phyloP scores from a whole-genome alignment of 2,888 invertebrate genomes.

The Halictus quadricinctus region DNA sequence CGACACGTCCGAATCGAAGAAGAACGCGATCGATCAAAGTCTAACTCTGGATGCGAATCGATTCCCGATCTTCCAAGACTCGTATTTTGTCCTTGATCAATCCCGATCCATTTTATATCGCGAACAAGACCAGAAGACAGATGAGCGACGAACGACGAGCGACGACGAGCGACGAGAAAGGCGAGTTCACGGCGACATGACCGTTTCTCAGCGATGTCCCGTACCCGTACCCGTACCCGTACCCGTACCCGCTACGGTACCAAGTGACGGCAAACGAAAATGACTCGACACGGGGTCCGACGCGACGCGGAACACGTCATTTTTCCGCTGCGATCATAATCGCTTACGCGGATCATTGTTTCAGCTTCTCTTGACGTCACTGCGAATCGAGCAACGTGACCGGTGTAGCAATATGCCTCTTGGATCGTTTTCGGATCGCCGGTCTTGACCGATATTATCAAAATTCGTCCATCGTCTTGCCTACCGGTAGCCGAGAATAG shows the following conservation, averaged over 20 bases:
- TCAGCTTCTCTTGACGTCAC: background rate
- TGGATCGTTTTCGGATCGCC: background rate
- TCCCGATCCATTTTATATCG: background rate
- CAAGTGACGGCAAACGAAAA: background rate
- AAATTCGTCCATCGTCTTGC: background rate
- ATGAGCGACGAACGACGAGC: background rate
- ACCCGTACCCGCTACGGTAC: background rate
- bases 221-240: no score
- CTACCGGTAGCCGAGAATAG: background rate
- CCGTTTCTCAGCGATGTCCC: background rate
- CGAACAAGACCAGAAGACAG: background rate
- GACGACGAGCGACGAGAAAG: no score
- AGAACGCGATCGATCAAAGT: background rate
- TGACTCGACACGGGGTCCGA: background rate
- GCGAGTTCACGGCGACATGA: background rate
- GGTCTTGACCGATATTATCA: background rate
- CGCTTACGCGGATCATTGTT: background rate
- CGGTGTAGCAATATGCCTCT: background rate
- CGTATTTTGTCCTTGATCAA: no score
- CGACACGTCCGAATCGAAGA: background rate
- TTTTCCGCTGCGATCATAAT: background rate
- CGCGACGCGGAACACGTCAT: background rate
- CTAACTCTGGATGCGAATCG: no score
- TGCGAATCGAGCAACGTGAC: conserved; percentile 2
- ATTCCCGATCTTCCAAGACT: background rate